Evolutionary conservation across 2,113 vertebrate species (phyloP), one percentile per base, ranked within the genome.

Genomic region (Salvelinus alpinus): DNA sequence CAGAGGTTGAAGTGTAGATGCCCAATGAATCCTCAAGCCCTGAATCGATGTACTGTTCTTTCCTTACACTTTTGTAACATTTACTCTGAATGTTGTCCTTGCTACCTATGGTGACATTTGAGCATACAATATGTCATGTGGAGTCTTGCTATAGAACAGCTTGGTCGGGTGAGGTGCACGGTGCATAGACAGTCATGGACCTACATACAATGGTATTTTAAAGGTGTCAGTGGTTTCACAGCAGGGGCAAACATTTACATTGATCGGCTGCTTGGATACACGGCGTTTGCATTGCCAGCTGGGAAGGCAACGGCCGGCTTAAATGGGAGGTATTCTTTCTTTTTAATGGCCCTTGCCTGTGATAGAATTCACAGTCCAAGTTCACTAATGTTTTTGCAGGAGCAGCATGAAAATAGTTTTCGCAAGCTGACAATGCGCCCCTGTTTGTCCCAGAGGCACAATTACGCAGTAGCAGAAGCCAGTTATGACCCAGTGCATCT

Each of bases 401-500:
- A 82, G 85, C 84, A 77, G 78, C 74, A 83, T 84, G 66, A 82
- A 85, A 84, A 85, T 54, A 64, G 76, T 84, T 89, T 86, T 83
- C 62, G 82, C 66, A 86, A 78, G 78, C 74, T 82, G 85, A 85
- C 78, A 87, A 77, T 72, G 67, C 54, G 79, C 68, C 51, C 68
- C 70, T 27, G 57, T 62, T 86, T 85, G 76, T 85, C 84, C 78
- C 66, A 64, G 48, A 86, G 73, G 81, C 76, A 82, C 80, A 86
- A 78, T 85, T 85, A 86, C 84, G 71, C 80, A 85, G 78, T 77
- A 65, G 44, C 83, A 81, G 84, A 84, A 84, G 85, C 86, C 81
- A 80, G 81, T 83, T 86, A 88, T 88, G 82, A 82, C 71, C 27
- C 81, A 44, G 67, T 79, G 73, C 87, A 87, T 90, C 81, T 89